Evolutionary conservation across 2,888 invertebrate species (phyloP).

Genomic region (Heliconius erato): DNA sequence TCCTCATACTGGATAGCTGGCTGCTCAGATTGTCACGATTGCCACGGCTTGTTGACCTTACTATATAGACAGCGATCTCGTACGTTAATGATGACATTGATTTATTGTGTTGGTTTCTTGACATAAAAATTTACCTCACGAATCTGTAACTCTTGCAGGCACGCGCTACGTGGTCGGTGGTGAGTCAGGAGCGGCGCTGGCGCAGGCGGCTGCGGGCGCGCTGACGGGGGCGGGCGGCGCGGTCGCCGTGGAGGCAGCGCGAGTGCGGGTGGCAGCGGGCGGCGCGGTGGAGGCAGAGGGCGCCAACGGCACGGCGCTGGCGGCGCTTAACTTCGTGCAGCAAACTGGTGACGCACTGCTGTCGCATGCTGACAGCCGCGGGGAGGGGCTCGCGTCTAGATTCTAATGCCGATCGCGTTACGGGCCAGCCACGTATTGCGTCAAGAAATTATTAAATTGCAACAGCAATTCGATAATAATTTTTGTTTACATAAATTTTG

Average conservation of each 20-base stretch:
- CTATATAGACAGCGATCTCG: too few relatives aligned
- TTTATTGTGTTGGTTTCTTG: too few relatives aligned
- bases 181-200: conserved; percentile 64
- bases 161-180: conserved; percentile 76
- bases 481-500: too few relatives aligned
- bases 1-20: too few relatives aligned
- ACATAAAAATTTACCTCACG: background rate
- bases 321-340: conserved; percentile 88
- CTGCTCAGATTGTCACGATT: too few relatives aligned
- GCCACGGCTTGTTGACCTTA: too few relatives aligned
- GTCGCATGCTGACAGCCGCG: conserved; percentile 90
- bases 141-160: conserved; percentile 56
- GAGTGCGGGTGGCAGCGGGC: conserved; percentile 55
- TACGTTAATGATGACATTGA: too few relatives aligned
- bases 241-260: conserved; percentile 60
- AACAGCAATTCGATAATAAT: too few relatives aligned
- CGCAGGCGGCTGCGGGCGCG: conserved; percentile 58
- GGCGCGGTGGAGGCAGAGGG: conserved; percentile 56
- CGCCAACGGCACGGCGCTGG: conserved; percentile 65
- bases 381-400: conserved; percentile 89
- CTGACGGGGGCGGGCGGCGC: conserved; percentile 52
- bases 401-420: conserved; percentile 71
- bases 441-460: too few relatives aligned
- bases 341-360: conserved; percentile 87
- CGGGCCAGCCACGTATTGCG: too few relatives aligned